Evolutionary conservation across 2,113 vertebrate species (phyloP).

Genomic region (Callipepla squamata): DNA sequence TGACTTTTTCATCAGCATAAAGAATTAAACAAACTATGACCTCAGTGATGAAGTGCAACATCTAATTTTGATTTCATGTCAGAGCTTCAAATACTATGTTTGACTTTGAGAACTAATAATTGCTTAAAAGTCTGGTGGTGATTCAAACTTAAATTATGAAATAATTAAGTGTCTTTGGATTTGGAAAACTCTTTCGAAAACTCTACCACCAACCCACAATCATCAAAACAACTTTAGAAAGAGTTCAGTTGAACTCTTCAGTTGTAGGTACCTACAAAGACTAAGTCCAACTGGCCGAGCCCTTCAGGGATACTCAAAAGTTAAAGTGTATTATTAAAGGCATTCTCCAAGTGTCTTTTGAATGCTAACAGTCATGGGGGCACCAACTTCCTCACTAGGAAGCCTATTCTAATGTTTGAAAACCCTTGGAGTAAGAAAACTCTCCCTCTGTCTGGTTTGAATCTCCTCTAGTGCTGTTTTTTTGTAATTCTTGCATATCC

Average conservation of each 20-base stretch:
- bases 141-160: not conserved
- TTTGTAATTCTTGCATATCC: not conserved
- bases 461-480: not conserved
- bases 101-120: not conserved
- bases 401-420: not conserved
- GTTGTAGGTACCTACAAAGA: too few species aligned
- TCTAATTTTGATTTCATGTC: not conserved
- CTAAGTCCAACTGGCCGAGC: too few species aligned
- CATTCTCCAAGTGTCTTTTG: too few species aligned
- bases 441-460: not conserved
- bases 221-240: too few species aligned
- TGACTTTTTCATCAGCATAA: not conserved
- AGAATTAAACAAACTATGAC: not conserved
- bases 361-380: too few species aligned
- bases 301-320: too few species aligned
- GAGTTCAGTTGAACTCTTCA: too few species aligned
- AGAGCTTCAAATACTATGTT: not conserved
- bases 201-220: not conserved
- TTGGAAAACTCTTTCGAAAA: not conserved
- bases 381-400: not conserved
- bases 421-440: not conserved
- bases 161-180: not conserved
- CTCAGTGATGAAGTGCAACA: not conserved
- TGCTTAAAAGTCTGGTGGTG: not conserved
- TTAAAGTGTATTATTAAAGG: too few species aligned